phyloP scores from a whole-genome alignment of 37 sponge, comb jelly and placozoan species.

The Mnemiopsis leidyi region DNA sequence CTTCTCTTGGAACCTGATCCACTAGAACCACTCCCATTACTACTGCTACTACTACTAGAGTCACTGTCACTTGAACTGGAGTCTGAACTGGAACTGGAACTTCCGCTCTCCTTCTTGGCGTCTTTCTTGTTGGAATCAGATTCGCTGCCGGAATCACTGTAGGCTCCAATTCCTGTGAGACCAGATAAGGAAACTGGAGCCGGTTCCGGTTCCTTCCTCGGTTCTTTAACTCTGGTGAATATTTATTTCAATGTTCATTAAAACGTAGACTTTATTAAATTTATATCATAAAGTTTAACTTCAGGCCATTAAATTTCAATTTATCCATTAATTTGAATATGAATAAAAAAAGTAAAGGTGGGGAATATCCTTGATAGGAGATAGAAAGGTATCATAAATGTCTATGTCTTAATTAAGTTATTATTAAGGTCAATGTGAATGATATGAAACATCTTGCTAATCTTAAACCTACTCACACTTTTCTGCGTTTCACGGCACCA shows the following conservation, averaged over 20 bases:
- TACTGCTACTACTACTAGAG: background rate
- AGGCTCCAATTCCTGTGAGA: background rate
- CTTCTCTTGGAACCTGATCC: background rate
- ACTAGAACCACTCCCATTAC: background rate
- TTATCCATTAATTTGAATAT: no score
- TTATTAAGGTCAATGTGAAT: no score
- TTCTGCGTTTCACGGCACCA: slow-evolving; percentile 14
- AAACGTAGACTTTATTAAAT: background rate
- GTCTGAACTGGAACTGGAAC: background rate
- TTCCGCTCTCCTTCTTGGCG: background rate
- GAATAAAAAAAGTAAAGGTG: no score
- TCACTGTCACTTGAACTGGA: background rate
- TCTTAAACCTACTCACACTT: slow-evolving; percentile 16
- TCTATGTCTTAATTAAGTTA: no score
- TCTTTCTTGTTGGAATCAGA: background rate
- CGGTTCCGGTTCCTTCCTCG: background rate
- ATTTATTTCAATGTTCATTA: no score
- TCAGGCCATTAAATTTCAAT: background rate
- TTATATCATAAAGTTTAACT: background rate
- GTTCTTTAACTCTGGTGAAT: no score
- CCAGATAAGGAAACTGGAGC: background rate
- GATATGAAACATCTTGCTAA: no score
- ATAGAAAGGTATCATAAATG: no score
- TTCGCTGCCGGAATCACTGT: background rate
- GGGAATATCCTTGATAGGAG: no score